Conservation (phyloP, 2,888 invertebrate genomes). For the Byasa hedistus region DNA sequence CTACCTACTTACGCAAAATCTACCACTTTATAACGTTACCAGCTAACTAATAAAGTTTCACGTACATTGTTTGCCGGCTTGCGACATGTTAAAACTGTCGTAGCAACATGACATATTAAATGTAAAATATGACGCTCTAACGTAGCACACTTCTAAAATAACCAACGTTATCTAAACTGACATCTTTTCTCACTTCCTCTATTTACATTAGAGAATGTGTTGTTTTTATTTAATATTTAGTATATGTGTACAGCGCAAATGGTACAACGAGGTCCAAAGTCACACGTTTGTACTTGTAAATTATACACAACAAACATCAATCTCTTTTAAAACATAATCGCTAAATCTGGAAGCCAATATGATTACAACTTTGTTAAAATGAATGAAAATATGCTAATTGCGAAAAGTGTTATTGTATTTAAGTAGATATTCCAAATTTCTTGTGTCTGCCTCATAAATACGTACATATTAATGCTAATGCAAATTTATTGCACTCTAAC, state of each 20-base stretch:
- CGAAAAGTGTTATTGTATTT: background rate
- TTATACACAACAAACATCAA: background rate
- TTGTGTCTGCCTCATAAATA: background rate
- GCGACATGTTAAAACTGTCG: conserved; percentile 18
- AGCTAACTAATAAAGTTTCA: conserved; percentile 17
- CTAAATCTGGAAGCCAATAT: too few relatives aligned
- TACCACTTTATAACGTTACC: conserved; percentile 23
- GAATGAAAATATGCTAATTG: background rate
- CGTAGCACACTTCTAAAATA: conserved; percentile 18
- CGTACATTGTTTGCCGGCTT: conserved; percentile 17
- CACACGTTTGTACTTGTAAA: background rate
- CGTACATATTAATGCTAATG: background rate
- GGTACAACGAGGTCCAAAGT: background rate
- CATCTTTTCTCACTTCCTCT: conserved; percentile 24
- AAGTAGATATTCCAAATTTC: background rate
- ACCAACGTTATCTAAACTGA: conserved; percentile 13
- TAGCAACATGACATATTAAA: conserved; percentile 28
- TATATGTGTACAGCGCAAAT: conserved; percentile 1
- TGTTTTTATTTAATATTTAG: conserved; percentile 6
- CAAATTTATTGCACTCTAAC: conserved; percentile 19
- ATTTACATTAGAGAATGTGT: conserved; percentile 8
- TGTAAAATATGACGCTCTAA: conserved; percentile 21
- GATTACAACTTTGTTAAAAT: too few relatives aligned
- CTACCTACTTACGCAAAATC: conserved; percentile 14
- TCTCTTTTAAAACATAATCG: background rate